A percentile compares a stretch with the other conserved stretches of the same genome.
Evolutionary conservation across 1,140 invertebrate genomes (phyloP).

Genomic region (Heliconius hewitsoni): DNA sequence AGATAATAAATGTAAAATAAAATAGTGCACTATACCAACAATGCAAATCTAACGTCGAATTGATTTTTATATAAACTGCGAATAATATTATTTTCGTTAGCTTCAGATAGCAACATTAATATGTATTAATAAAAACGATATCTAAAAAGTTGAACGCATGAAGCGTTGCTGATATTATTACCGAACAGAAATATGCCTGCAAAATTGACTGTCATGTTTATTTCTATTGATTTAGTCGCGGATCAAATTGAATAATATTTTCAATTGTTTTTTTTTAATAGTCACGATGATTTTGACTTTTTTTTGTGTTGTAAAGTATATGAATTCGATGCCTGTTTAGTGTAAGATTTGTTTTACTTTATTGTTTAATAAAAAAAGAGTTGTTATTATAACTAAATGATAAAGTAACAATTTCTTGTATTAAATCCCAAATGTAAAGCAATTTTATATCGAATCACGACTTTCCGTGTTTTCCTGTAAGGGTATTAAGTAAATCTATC

Average conservation of each 20-base stretch:
- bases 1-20: too few relatives aligned
- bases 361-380: too few relatives aligned
- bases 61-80: background rate
- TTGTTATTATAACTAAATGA: background rate
- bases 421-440: background rate
- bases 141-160: background rate
- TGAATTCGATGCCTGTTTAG: background rate
- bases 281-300: background rate
- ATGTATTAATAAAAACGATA: background rate
- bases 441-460: background rate
- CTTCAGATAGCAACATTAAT: background rate
- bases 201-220: conserved; percentile 12
- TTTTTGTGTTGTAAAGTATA: background rate
- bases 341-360: background rate
- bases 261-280: background rate
- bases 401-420: background rate
- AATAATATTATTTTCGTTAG: background rate
- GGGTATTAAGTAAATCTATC: conserved; percentile 9
- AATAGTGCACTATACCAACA: background rate
- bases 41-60: background rate
- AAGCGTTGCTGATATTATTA: background rate
- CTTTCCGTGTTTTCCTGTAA: conserved; percentile 5
- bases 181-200: conserved; percentile 6
- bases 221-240: conserved; percentile 12
- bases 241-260: background rate